A percentile compares a stretch with the other conserved stretches of the same genome.
Conservation (phyloP, 2,888 invertebrate species). For the Leptopilina myrica region DNA sequence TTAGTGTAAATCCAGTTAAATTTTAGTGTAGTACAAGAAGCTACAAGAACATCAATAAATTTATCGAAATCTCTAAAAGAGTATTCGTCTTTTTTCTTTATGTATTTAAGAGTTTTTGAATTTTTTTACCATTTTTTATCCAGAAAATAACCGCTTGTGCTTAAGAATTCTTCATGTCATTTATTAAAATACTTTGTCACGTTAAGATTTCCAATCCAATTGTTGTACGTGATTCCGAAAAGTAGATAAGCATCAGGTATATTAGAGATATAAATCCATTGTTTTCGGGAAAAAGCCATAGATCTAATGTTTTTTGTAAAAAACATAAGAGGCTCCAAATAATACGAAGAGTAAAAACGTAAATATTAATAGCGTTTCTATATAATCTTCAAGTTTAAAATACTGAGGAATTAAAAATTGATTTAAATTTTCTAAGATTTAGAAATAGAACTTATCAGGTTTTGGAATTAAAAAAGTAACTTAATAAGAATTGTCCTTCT, state of each 20-base stretch:
- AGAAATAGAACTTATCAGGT: slow-evolving; percentile 41
- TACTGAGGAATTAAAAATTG: slow-evolving; percentile 47
- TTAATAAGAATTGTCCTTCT: slow-evolving; percentile 45
- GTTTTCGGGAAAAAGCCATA: background rate
- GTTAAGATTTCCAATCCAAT: background rate
- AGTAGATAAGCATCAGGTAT: background rate
- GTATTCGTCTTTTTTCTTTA: slow-evolving; percentile 1
- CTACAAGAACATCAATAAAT: slow-evolving; percentile 31
- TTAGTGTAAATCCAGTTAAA: too few species aligned
- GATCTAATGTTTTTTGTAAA: background rate
- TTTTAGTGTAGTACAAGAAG: slow-evolving; percentile 7
- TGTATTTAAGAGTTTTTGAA: background rate
- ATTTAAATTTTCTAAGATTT: slow-evolving; percentile 51
- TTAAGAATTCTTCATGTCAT: background rate
- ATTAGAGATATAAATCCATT: background rate
- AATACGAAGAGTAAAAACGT: background rate
- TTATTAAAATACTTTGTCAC: background rate
- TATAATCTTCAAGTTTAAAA: slow-evolving; percentile 52
- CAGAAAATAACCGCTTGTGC: background rate
- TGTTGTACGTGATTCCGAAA: background rate
- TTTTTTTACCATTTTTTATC: background rate
- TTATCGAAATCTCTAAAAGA: slow-evolving; percentile 29
- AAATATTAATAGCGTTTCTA: slow-evolving; percentile 37
- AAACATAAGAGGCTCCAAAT: background rate
- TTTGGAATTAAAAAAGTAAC: slow-evolving; percentile 43